Percentiles rank a stretch among this genome's conserved stretches.
Conservation (phyloP, 2,113 vertebrate genomes). For the Pagrus major region DNA sequence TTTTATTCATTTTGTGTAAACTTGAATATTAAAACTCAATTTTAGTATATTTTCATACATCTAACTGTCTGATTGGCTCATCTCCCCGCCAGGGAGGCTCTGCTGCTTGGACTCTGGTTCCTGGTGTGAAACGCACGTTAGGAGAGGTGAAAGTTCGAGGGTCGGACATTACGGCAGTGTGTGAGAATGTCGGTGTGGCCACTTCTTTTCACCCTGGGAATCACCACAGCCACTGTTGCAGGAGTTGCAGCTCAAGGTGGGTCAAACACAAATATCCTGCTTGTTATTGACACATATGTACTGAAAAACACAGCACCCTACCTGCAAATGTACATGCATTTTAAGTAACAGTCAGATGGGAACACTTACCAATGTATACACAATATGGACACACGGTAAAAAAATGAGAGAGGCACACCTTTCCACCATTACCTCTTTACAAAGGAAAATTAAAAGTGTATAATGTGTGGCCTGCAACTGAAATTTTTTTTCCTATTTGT, state of each 20-base stretch:
- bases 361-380: neutral
- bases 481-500: neutral
- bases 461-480: neutral
- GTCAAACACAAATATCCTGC: conserved; percentile 1
- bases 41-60: neutral
- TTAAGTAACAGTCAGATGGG: neutral
- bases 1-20: conserved; percentile 5
- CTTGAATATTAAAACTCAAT: neutral
- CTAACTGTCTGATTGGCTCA: neutral
- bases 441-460: too few species aligned
- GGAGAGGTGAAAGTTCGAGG: conserved; percentile 68
- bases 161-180: conserved; percentile 37
- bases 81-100: conserved; percentile 14
- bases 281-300: neutral
- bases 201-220: conserved; percentile 72
- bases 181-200: conserved; percentile 73
- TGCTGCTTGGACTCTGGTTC: conserved; percentile 16
- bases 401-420: neutral
- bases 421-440: too few species aligned
- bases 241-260: conserved; percentile 75
- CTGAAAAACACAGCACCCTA: neutral
- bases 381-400: neutral
- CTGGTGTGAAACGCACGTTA: conserved; percentile 49
- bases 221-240: conserved; percentile 52
- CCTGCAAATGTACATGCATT: neutral